Evolutionary conservation across 2,888 invertebrate genomes (phyloP).

Genomic region (Plemyria rubiginata): DNA sequence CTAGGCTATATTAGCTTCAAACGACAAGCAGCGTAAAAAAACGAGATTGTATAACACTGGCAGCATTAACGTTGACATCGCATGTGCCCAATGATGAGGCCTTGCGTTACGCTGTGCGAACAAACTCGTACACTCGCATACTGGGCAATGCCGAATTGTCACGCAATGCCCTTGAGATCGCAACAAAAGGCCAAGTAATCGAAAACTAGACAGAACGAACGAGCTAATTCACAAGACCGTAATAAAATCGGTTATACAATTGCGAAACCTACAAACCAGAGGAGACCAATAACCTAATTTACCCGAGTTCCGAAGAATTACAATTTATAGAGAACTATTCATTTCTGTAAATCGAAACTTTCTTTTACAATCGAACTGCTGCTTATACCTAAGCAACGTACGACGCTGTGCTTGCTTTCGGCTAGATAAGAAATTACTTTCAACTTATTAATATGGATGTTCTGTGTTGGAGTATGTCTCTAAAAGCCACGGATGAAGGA

Average conservation of each 20-base stretch:
- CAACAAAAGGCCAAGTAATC: slow-evolving; percentile 17
- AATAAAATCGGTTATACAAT: slow-evolving; percentile 7
- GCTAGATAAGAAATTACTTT: slow-evolving; percentile 7
- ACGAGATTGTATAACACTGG: slow-evolving; percentile 17
- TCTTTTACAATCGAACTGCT: neutral
- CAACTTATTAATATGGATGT: slow-evolving; percentile 13
- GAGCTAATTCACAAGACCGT: neutral
- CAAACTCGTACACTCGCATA: slow-evolving; percentile 52
- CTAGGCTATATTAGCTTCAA: too few relatives aligned
- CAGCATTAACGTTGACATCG: slow-evolving; percentile 48
- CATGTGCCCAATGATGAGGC: slow-evolving; percentile 49
- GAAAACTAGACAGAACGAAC: slow-evolving; percentile 13
- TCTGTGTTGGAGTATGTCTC: slow-evolving; percentile 9
- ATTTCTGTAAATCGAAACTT: neutral
- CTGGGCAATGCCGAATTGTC: slow-evolving; percentile 55
- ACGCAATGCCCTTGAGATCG: slow-evolving; percentile 59
- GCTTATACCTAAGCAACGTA: neutral
- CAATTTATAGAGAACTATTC: neutral
- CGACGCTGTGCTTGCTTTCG: neutral
- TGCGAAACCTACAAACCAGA: neutral
- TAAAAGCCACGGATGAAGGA: too few relatives aligned
- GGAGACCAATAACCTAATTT: neutral
- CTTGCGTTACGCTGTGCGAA: slow-evolving; percentile 57
- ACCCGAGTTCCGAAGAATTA: neutral
- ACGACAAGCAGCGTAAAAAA: slow-evolving; percentile 4